A percentile compares a stretch with the other conserved stretches of the same genome.
phyloP scores from a whole-genome alignment of 2,113 vertebrate genomes.

The Pangasianodon hypophthalmus region DNA sequence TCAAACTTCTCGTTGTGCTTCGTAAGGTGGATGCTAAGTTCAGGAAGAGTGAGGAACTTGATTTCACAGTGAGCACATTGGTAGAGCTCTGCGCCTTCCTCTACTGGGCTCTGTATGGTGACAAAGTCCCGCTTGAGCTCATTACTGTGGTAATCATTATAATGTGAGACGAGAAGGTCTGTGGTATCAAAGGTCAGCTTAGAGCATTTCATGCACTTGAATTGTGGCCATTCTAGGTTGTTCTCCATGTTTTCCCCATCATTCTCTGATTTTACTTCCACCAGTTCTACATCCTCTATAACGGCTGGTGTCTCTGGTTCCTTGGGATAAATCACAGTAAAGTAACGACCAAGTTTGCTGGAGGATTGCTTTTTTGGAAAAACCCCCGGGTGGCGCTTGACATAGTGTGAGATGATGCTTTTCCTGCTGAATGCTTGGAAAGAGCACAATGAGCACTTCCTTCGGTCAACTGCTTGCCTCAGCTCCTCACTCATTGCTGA shows the following conservation, averaged over 20 bases:
- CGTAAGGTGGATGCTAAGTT: conserved; percentile 87
- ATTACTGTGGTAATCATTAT: conserved; percentile 90
- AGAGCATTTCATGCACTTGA: conserved; percentile 94
- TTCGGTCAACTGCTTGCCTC: conserved; percentile 89
- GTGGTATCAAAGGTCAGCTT: conserved; percentile 88
- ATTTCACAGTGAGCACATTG: conserved; percentile 94
- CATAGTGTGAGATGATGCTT: conserved; percentile 97
- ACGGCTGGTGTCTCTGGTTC: conserved; percentile 78
- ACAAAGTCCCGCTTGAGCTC: conserved; percentile 94
- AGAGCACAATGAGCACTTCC: conserved; percentile 89
- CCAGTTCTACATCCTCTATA: conserved; percentile 66
- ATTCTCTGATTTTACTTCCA: conserved; percentile 77
- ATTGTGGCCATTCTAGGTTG: conserved; percentile 87
- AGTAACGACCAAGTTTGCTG: conserved; percentile 93
- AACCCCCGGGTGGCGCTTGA: conserved; percentile 96
- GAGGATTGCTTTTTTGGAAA: conserved; percentile 95
- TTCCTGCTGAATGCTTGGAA: conserved; percentile 98
- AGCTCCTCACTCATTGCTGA: conserved; percentile 90
- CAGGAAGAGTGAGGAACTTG: conserved; percentile 83
- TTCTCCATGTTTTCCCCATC: conserved; percentile 70
- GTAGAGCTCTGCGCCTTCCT: conserved; percentile 78
- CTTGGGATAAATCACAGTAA: conserved; percentile 90
- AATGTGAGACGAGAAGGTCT: conserved; percentile 91
- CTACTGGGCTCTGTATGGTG: conserved; percentile 75
- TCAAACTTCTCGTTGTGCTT: conserved; percentile 94